Base-by-base conservation (phyloP, 2,888 invertebrate species). In the Helobdella robusta region DNA sequence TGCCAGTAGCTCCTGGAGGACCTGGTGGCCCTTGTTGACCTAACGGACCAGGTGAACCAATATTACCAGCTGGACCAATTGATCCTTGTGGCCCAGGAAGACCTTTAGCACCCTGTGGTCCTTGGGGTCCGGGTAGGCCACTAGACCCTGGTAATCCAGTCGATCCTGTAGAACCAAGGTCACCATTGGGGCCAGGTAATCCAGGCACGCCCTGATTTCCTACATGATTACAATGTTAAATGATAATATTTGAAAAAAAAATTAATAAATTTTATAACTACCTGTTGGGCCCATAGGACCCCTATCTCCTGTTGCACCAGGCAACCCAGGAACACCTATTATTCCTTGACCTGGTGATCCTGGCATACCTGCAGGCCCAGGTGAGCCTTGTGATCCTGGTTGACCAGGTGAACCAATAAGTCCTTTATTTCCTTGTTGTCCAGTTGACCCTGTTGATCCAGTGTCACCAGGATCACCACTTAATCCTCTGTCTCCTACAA, bases 141-240 rank as follows among this genome's bases (percentile, higher is more conserved):
- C 63, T 28, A 4, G 54, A 25, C 8, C 67, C 65, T 11, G 28
- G 4, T 25, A 30, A 40, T 25, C 66, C 68, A 11, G n/a, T 3
- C 18, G 36, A 15, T n/a, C 68, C 68, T 50, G 68, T 23, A 15
- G 59, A 25, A 35, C 68, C 68, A 11, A 28, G 40, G 28, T 36
- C 36, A 25, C 61, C 61, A 1, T 25, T 2, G 20, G 46, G 48
- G 60, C 68, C 68, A 20, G 60, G 28, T 20, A 34, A 54, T 50
- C 71, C 71, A 18, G 64, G 18, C 23, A 64, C 66, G 18, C 71
- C 71, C 15, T 44, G n/a, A 32, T 36, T 28, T 65, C 71, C 71
- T 60, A 28, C 30, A 5, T n/a, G 18, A 50, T 8, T 15, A 40
- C 18, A 15, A 18, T 40, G 40, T 15, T 15, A 40, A 8, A 40